Evolutionary conservation across 2,888 invertebrate genomes (phyloP).

Genomic region (Sabatieria punctata): DNA sequence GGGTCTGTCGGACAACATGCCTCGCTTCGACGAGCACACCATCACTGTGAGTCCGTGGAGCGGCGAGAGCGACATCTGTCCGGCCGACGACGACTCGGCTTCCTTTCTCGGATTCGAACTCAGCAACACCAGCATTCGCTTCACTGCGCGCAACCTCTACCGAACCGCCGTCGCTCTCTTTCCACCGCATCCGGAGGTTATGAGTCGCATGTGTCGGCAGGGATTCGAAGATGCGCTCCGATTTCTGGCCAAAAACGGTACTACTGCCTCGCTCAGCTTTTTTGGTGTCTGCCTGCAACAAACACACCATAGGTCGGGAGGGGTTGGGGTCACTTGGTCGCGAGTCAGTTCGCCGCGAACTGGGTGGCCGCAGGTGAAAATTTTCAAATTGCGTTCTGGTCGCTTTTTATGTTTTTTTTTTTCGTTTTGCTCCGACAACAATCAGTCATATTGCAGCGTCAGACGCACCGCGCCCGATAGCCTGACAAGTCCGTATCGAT

Average conservation of each 20-base stretch:
- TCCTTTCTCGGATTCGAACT: slow-evolving; percentile 28
- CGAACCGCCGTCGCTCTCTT: slow-evolving; percentile 78
- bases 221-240: slow-evolving; percentile 56
- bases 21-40: slow-evolving; percentile 76
- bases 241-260: slow-evolving; percentile 32
- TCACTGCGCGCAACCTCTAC: slow-evolving; percentile 81
- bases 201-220: slow-evolving; percentile 73
- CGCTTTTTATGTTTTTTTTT: no score
- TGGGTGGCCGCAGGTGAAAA: no score
- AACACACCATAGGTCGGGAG: no score
- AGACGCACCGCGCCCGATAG: no score
- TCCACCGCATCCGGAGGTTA: slow-evolving; percentile 82
- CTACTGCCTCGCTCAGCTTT: no score
- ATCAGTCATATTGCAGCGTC: no score
- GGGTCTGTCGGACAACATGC: slow-evolving; percentile 83
- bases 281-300: no score
- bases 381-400: no score
- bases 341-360: no score
- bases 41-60: slow-evolving; percentile 91
- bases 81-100: slow-evolving; percentile 46
- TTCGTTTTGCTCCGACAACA: no score
- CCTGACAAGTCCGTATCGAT: no score
- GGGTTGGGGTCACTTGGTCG: no score
- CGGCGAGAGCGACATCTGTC: slow-evolving; percentile 91
- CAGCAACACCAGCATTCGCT: slow-evolving; percentile 34